Base-by-base conservation (phyloP, 2,888 invertebrate genomes). In the Scrobipalpa atriplicella region DNA sequence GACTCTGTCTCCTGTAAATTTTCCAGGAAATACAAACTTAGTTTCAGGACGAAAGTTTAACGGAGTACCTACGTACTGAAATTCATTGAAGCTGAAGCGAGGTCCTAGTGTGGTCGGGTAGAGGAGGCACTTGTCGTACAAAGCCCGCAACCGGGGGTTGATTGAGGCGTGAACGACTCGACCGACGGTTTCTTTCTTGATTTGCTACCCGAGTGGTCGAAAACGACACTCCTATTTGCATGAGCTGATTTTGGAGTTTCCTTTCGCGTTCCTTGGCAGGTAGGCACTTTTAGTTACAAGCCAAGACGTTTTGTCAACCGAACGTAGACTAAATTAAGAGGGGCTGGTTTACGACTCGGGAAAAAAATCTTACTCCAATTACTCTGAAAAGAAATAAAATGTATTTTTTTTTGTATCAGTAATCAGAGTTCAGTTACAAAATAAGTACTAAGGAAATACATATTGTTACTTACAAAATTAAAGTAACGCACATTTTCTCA, bases 131-230 rank as follows among this genome's bases (percentile, higher is more conserved):
- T 88, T 79, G 79, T 75, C 73, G 82, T 80, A 89, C 88, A 90
- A 89, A 87, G 83, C 81, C 79, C 83, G 84, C 84, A 86, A 87
- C 86, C 80, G 86, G 84, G 84, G 80, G 92, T 92, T 92, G 92
- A 92, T 92, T 92, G 92, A 89, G 85, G 87, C 92, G 87, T 91
- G 89, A 90, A 89, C 84, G 87, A 80, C 87, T 86, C 87, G 89
- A 86, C 89, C 90, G 85, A 82, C 83, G 87, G 89, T 85, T 90
- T 91, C 90, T 92, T 92, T 91, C 92, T 90, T 90, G 87, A 92
- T 90, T 91, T 90, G 85, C 80, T 86, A 83, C 86, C 88, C 85
- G 86, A 92, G 92, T 90, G 87, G 87, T 84, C 89, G 87, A 87
- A 84, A 87, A 87, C 89, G 90, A 84, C 86, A 85, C 88, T 90